Conservation (phyloP, 2,888 invertebrate species). For the Drosophila anceps region DNA sequence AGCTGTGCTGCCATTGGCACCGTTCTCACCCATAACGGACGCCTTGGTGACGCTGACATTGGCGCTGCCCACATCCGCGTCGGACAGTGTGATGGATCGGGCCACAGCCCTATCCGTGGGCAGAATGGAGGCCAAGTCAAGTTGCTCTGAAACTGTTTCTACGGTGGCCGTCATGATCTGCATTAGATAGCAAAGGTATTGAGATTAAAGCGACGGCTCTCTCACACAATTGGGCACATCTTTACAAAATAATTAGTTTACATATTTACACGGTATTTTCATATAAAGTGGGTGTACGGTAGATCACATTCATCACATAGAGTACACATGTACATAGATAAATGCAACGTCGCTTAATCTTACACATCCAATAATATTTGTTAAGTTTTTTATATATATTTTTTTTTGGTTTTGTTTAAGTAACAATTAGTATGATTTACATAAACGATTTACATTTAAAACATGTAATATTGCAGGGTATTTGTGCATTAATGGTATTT, state of each 20-base stretch:
- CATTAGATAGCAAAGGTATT: constrained; percentile 53
- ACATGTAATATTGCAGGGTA: constrained; percentile 59
- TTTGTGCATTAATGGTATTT: constrained; percentile 64
- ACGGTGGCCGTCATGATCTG: constrained; percentile 98
- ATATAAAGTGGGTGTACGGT: constrained; percentile 45
- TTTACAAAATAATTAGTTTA: constrained; percentile 33
- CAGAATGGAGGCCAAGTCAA: constrained; percentile 94
- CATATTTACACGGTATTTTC: constrained; percentile 64
- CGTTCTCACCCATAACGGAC: constrained; percentile 88
- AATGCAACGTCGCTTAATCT: constrained; percentile 68
- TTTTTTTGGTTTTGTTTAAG: constrained; percentile 20
- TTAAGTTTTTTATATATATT: neutral
- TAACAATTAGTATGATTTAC: constrained; percentile 43
- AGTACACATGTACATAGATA: constrained; percentile 65
- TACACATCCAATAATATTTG: constrained; percentile 54
- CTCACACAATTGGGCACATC: constrained; percentile 24
- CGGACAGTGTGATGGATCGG: constrained; percentile 94
- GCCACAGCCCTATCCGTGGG: constrained; percentile 94
- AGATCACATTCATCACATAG: constrained; percentile 63
- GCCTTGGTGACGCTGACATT: constrained; percentile 90
- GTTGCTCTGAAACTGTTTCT: constrained; percentile 95
- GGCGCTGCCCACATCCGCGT: constrained; percentile 93
- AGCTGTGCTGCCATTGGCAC: constrained; percentile 88
- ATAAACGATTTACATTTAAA: constrained; percentile 52
- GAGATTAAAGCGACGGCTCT: constrained; percentile 36